Conservation (phyloP, 2,113 vertebrate genomes). For the Cyanoramphus novaezelandiae region DNA sequence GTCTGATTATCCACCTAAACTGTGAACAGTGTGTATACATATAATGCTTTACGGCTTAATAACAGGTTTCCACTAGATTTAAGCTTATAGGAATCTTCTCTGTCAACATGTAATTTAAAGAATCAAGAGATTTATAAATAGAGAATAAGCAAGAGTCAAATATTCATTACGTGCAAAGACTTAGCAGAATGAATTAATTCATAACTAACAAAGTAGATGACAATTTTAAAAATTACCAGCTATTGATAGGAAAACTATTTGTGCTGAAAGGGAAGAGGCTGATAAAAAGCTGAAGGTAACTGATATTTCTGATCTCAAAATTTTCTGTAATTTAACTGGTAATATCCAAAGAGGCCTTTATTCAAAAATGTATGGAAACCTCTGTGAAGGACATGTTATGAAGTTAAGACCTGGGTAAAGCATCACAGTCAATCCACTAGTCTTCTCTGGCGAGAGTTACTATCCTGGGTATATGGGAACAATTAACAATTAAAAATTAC, state of each 20-base stretch:
- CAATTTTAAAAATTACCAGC: fast-evolving
- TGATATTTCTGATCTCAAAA: not conserved
- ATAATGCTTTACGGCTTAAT: not conserved
- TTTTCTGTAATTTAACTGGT: not conserved
- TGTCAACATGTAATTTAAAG: not conserved
- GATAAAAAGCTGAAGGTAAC: not conserved
- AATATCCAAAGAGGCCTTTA: not conserved
- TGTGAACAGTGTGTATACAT: not conserved
- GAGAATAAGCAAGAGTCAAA: not conserved
- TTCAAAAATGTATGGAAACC: not conserved
- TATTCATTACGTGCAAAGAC: not conserved
- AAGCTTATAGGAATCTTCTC: not conserved
- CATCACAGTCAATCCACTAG: not conserved
- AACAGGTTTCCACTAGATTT: not conserved
- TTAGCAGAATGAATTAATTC: not conserved
- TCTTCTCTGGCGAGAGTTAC: not conserved
- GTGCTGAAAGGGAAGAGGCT: not conserved
- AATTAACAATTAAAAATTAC: not conserved
- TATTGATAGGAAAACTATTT: not conserved
- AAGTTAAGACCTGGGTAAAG: not conserved
- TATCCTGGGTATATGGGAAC: not conserved
- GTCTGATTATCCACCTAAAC: not conserved
- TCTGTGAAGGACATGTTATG: not conserved
- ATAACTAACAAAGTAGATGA: not conserved
- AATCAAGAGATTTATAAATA: not conserved